phyloP scores from a whole-genome alignment of 2,113 vertebrate species.

The Pelecanus crispus region DNA sequence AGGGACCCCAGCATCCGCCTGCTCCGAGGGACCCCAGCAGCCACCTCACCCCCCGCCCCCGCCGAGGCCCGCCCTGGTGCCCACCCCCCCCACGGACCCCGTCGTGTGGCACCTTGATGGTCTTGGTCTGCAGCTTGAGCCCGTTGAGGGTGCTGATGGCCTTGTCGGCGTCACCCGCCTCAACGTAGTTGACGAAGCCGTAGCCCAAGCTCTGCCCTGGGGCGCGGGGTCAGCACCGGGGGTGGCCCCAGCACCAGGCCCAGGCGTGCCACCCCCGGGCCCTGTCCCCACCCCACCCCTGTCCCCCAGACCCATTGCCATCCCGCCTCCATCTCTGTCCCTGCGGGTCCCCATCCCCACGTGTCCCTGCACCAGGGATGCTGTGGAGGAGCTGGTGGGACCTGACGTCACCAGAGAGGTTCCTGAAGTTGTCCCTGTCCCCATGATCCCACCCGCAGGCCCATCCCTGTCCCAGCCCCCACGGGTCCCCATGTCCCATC shows the following conservation, averaged over 20 bases:
- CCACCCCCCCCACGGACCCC: background rate
- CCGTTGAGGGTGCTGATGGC: conserved; percentile 96
- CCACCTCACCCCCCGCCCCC: background rate
- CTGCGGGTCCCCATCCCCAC: background rate
- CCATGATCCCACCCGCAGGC: background rate
- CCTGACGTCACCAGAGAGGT: background rate
- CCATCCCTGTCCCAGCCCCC: background rate
- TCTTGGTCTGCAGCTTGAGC: conserved; percentile 96
- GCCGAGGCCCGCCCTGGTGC: background rate
- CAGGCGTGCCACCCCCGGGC: background rate
- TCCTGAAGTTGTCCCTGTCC: background rate
- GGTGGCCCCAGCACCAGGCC: background rate
- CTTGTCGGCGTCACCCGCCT: conserved; percentile 93
- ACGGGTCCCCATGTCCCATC: accelerated
- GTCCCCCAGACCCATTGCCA: accelerated
- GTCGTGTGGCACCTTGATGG: conserved; percentile 86
- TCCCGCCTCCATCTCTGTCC: background rate
- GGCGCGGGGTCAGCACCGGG: background rate
- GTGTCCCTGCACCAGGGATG: background rate
- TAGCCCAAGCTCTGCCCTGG: conserved; percentile 95
- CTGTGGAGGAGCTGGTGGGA: background rate
- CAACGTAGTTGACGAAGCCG: conserved; percentile 95
- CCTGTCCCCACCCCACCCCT: background rate
- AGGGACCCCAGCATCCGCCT: no score
- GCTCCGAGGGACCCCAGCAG: background rate